Evolutionary conservation across 2,113 vertebrate species (phyloP), one percentile per base, ranked within the genome.

Genomic region (Xyrauchen texanus): DNA sequence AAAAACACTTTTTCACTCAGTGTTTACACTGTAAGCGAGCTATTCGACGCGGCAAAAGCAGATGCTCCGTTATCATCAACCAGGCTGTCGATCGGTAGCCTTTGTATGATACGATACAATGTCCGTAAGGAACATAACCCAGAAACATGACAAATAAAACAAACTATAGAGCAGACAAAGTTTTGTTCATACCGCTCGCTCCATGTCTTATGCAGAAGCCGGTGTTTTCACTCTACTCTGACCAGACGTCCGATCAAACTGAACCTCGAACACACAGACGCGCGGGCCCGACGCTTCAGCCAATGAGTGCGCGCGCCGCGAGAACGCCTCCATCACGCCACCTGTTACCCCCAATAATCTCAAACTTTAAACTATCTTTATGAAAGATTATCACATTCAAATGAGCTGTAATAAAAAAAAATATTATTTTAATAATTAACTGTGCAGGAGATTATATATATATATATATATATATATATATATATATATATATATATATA

Each of bases 321-420:
- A 87, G 67, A 85, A 88, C 90, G 88, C 91, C 91, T 89, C 89
- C 8, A 76, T 81, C 62, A 58, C 3, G 68, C 82, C 73, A 64
- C 60, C 3, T 6, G 74, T 60, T 55, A 57, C 42, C 51, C 13
- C n/a, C 34, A 9, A 21, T 51, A 51, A 68, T 49, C 65, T 47
- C 65, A 6, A 42, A 75, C 21, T 34, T 34, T 34, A 9, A 15
- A 7, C 13, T 62, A 45, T 34, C n/a, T 53, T 34, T 34, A 10
- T 62, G 15, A 73, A 71, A 61, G 53, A 44, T 51, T 13, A 34
- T 15, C 4, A 5, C 53, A 34, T 34, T 34, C 21, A 34, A 34
- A 34, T 1, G 21, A 58, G 2, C 55, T 58, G 6, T 58, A 6
- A 58, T 58, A 7, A 58, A 58, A 15, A 6, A 15, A 7, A n/a